Percentiles rank a stretch among this genome's conserved stretches.
phyloP scores from a whole-genome alignment of 2,113 vertebrate genomes.

The Trichomycterus rosablanca region DNA sequence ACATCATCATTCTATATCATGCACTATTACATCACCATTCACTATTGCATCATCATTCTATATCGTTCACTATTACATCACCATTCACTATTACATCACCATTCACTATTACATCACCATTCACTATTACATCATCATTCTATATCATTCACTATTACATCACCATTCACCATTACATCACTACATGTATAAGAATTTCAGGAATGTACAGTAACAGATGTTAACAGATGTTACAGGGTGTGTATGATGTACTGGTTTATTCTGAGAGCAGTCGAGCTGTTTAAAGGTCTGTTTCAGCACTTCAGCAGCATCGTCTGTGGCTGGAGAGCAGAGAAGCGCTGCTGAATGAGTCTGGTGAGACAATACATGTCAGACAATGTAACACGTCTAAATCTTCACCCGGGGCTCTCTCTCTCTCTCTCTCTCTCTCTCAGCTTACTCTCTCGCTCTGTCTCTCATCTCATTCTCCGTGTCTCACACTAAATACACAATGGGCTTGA shows the following conservation, averaged over 20 bases:
- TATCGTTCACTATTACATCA: too few species aligned
- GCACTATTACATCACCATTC: too few species aligned
- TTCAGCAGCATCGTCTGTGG: neutral
- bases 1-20: too few species aligned
- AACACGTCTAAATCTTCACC: slow-evolving; percentile 49
- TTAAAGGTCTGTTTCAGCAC: slow-evolving; percentile 10
- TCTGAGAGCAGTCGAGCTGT: slow-evolving; percentile 8
- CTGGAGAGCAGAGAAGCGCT: slow-evolving; percentile 26
- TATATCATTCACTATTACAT: too few species aligned
- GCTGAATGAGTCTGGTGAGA: slow-evolving; percentile 40
- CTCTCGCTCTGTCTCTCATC: slow-evolving; percentile 20
- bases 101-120: too few species aligned
- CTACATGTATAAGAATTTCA: neutral
- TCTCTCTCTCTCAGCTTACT: slow-evolving; percentile 12
- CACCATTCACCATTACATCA: too few species aligned
- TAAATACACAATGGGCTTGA: slow-evolving; percentile 42
- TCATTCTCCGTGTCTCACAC: slow-evolving; percentile 23
- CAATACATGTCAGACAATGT: slow-evolving; percentile 47
- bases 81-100: too few species aligned
- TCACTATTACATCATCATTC: too few species aligned
- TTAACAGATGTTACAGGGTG: neutral
- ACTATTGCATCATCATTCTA: too few species aligned
- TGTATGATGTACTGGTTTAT: slow-evolving; percentile 9
- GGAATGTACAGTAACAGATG: slow-evolving; percentile 10
- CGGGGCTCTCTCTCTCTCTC: slow-evolving; percentile 32